phyloP scores from a whole-genome alignment of 2,888 invertebrate species.

The Mesoligia furuncula region DNA sequence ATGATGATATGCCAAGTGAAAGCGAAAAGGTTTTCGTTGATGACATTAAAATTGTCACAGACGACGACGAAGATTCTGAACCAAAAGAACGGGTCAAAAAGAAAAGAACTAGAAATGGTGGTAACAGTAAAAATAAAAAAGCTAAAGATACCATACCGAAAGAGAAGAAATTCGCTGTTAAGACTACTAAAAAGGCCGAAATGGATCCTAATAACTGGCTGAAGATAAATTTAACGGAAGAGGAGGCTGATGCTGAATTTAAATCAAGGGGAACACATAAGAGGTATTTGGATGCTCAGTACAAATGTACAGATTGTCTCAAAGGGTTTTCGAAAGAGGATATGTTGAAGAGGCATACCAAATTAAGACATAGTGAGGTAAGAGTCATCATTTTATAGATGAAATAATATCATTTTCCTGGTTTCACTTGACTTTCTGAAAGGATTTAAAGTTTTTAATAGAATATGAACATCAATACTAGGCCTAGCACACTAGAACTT shows the following conservation, averaged over 20 bases:
- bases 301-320: conserved; percentile 81
- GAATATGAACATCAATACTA: too few species aligned
- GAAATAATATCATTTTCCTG: too few species aligned
- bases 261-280: conserved; percentile 72
- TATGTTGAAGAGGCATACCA: conserved; percentile 80
- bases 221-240: conserved; percentile 77
- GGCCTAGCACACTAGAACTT: too few species aligned
- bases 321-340: conserved; percentile 83
- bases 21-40: conserved; percentile 60
- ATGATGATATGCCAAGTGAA: conserved; percentile 59
- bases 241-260: conserved; percentile 80
- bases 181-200: conserved; percentile 67
- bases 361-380: conserved; percentile 81
- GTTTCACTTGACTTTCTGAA: too few species aligned
- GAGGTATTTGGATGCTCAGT: conserved; percentile 76
- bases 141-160: conserved; percentile 50
- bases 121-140: conserved; percentile 64
- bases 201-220: conserved; percentile 79
- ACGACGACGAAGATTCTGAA: conserved; percentile 46
- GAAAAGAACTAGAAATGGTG: conserved; percentile 50
- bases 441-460: too few species aligned
- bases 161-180: conserved; percentile 67
- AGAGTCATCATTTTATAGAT: conserved; percentile 22
- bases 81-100: conserved; percentile 44
- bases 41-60: conserved; percentile 51